These are phyloP conservation scores for Choloepus hoffmanni DNA, from an alignment of 2,113 vertebrate species.

Conservation along the genomic window DNA sequence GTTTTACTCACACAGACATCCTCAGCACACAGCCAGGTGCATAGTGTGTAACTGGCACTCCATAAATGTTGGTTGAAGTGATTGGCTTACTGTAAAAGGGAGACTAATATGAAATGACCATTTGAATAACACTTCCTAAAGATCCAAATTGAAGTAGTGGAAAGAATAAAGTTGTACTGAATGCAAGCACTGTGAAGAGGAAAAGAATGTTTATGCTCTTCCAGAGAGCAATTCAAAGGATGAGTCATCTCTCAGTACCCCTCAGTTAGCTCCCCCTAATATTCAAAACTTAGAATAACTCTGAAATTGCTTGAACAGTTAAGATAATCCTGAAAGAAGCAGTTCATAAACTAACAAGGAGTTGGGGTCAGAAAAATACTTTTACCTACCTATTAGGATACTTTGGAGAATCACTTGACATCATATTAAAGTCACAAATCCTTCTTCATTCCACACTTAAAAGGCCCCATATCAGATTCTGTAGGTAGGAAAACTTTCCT, in stretches of 20 bases:
- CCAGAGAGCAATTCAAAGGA: not conserved
- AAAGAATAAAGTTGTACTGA: not conserved
- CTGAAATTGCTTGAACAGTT: not conserved
- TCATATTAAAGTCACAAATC: not conserved
- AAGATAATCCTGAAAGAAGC: not conserved
- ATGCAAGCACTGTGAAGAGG: not conserved
- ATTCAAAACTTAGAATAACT: slow-evolving; percentile 29
- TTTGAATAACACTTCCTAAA: slow-evolving; percentile 2
- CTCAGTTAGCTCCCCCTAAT: not conserved
- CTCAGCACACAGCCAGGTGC: not conserved
- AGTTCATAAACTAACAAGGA: not conserved
- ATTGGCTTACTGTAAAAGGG: not conserved
- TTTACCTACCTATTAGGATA: not conserved
- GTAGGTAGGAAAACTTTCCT: not conserved
- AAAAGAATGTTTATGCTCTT: not conserved
- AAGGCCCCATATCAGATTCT: not conserved
- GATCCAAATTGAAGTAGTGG: not conserved
- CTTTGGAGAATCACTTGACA: slow-evolving; percentile 37
- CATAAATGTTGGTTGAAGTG: not conserved
- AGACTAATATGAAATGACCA: not conserved
- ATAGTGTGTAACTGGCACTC: not conserved
- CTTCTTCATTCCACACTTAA: not conserved
- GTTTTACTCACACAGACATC: not conserved
- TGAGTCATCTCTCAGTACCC: not conserved
- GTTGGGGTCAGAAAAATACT: not conserved